These are phyloP conservation scores for Erannis defoliaria DNA, from an alignment of 2,888 invertebrate species.

Conservation along the genomic window DNA sequence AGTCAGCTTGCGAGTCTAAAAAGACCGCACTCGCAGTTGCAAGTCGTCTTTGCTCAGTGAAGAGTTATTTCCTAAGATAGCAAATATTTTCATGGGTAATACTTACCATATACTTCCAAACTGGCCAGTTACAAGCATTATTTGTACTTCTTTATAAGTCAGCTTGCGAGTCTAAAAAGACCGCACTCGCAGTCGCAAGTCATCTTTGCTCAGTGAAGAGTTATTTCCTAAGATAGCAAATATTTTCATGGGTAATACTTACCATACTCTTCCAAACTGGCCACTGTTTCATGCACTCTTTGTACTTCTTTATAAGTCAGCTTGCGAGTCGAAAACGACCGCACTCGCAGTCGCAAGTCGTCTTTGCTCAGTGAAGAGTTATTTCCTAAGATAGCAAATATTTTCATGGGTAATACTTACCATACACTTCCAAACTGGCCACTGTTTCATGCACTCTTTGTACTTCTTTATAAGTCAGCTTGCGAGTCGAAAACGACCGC, in stretches of 20 bases:
- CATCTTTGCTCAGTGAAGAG: too few species aligned
- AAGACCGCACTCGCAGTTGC: too few species aligned
- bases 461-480: slow-evolving; percentile 86
- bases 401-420: slow-evolving; percentile 67
- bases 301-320: background rate
- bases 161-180: too few species aligned
- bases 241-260: too few species aligned
- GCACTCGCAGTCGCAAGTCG: background rate
- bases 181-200: too few species aligned
- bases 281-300: background rate
- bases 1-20: too few species aligned
- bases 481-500: background rate
- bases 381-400: background rate
- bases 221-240: background rate
- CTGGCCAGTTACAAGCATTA: background rate
- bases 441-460: slow-evolving; percentile 85
- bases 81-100: background rate
- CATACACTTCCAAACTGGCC: slow-evolving; percentile 89
- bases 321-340: background rate
- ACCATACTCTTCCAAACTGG: background rate
- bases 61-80: too few species aligned
- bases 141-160: background rate
- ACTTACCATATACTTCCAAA: background rate
- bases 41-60: too few species aligned
- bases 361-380: too few species aligned